These are phyloP conservation scores for Gonatopus flavifemur DNA, from an alignment of 1,140 invertebrate genomes.

Conservation along the genomic window DNA sequence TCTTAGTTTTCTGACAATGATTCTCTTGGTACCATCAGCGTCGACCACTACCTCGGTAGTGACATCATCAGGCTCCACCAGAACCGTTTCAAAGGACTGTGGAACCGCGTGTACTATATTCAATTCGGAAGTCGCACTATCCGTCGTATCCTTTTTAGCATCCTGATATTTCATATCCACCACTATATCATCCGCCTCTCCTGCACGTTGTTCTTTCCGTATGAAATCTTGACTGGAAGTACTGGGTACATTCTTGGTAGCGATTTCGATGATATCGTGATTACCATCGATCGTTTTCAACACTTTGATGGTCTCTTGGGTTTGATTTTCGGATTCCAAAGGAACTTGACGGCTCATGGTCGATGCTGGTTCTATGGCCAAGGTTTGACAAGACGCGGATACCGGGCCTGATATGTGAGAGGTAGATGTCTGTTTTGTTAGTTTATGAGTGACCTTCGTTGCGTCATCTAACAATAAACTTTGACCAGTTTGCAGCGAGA, in stretches of 20 bases:
- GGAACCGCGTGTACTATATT: constrained; percentile 68
- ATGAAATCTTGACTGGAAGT: constrained; percentile 48
- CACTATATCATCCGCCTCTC: constrained; percentile 59
- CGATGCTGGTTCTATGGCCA: constrained; percentile 35
- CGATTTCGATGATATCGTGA: constrained; percentile 77
- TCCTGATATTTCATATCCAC: constrained; percentile 75
- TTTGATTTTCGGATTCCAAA: no score
- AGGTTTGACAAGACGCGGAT: constrained; percentile 29
- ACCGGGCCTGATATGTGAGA: constrained; percentile 34
- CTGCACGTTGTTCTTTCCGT: constrained; percentile 6
- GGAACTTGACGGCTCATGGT: constrained; percentile 6
- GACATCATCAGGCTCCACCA: constrained; percentile 76
- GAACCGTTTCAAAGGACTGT: constrained; percentile 76
- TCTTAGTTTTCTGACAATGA: constrained; percentile 70
- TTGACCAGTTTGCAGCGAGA: constrained; percentile 52
- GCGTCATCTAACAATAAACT: constrained; percentile 41
- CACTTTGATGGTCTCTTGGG: constrained; percentile 69
- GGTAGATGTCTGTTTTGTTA: constrained; percentile 49
- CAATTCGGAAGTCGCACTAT: constrained; percentile 61
- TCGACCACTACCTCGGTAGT: constrained; percentile 78
- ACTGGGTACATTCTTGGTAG: constrained; percentile 62
- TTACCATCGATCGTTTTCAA: constrained; percentile 67
- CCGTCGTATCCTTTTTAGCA: constrained; percentile 47
- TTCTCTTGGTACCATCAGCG: constrained; percentile 77
- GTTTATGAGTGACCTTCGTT: constrained; percentile 36